Conservation (phyloP, 2,888 invertebrate genomes). For the Calameuta idolon region DNA sequence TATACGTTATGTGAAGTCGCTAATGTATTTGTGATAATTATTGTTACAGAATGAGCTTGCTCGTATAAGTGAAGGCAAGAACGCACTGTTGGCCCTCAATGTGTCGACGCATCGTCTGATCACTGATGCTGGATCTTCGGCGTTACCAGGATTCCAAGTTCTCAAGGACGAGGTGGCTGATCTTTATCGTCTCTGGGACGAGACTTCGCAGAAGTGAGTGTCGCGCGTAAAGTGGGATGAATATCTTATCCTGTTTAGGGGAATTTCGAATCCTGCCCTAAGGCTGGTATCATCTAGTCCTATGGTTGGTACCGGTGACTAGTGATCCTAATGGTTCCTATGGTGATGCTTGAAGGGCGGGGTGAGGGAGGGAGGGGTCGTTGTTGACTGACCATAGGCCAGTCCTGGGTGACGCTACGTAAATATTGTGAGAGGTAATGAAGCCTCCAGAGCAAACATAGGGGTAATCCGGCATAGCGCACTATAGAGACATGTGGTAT, state of each 20-base stretch:
- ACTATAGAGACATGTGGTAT: too few species aligned
- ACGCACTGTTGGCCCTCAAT: conserved; percentile 72
- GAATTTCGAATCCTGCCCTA: too few species aligned
- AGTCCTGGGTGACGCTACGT: conserved; percentile 54
- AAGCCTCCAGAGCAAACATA: conserved; percentile 61
- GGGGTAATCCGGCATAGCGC: conserved; percentile 6
- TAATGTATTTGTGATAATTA: conserved; percentile 50
- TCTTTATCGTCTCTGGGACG: conserved; percentile 78
- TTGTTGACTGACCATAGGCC: conserved; percentile 50
- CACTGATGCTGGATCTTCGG: conserved; percentile 70
- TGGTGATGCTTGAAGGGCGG: conserved; percentile 37
- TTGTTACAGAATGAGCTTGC: conserved; percentile 74
- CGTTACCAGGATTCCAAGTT: conserved; percentile 65
- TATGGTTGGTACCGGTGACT: too few species aligned
- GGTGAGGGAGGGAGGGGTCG: neutral
- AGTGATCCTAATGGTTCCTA: neutral
- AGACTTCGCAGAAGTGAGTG: conserved; percentile 76
- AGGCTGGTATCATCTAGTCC: too few species aligned
- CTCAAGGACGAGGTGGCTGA: conserved; percentile 77
- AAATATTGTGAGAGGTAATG: conserved; percentile 66
- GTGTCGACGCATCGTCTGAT: conserved; percentile 72
- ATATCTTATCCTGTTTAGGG: too few species aligned
- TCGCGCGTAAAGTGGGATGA: neutral
- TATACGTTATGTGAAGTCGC: conserved; percentile 26
- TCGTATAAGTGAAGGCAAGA: conserved; percentile 71